These are phyloP conservation scores for Halcyon badia DNA, from an alignment of 2,797 vertebrate genomes.

Conservation along the genomic window DNA sequence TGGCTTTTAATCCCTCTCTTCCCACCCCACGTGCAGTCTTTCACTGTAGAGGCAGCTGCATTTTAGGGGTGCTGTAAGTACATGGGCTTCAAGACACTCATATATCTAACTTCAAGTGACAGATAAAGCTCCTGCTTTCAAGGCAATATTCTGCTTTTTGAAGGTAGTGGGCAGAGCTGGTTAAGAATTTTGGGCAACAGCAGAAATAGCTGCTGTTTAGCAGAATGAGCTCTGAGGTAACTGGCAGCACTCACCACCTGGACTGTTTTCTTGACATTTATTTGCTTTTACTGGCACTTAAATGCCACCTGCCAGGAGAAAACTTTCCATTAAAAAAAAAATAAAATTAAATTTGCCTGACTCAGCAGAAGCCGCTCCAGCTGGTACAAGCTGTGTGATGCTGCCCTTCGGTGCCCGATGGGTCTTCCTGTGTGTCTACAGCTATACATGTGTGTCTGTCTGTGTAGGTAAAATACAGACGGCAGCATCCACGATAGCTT, in stretches of 20 bases:
- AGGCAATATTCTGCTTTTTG: conserved; percentile 6
- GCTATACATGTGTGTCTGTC: background rate
- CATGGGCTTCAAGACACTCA: background rate
- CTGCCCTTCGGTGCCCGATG: background rate
- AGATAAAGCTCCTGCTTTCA: background rate
- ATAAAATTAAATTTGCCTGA: background rate
- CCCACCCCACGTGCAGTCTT: accelerated
- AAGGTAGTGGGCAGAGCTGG: conserved; percentile 12
- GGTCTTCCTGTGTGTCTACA: background rate
- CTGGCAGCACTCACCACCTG: conserved; percentile 50
- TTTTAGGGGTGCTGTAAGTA: background rate
- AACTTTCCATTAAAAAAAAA: background rate
- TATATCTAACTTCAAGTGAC: background rate
- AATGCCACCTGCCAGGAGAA: conserved; percentile 57
- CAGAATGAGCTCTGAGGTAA: conserved; percentile 17
- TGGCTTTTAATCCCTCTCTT: background rate
- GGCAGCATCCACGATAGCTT: background rate
- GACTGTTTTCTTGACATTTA: conserved; percentile 66
- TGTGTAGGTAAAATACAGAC: background rate
- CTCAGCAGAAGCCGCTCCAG: conserved; percentile 44
- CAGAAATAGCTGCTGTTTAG: conserved; percentile 57
- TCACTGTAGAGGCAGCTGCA: background rate
- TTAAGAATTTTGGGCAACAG: conserved; percentile 15
- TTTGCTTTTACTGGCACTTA: conserved; percentile 70
- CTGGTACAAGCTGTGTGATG: background rate